These are phyloP conservation scores for Syrmaticus mikado DNA, from an alignment of 2,113 vertebrate species.

Conservation along the genomic window DNA sequence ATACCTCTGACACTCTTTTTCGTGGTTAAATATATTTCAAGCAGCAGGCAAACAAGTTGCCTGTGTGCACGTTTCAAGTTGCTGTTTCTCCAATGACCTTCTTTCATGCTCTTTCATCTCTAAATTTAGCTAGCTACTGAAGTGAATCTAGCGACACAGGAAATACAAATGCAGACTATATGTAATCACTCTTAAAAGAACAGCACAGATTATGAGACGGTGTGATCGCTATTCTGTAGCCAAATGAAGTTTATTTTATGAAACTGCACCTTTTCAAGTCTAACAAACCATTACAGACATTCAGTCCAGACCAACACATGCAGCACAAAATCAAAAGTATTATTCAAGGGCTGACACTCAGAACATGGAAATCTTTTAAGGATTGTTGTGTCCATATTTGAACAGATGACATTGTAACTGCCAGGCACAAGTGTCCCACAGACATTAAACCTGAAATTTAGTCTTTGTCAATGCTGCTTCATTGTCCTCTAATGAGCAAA, in stretches of 20 bases:
- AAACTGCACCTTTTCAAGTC: slow-evolving; percentile 47
- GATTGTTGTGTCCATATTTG: neutral
- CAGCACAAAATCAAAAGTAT: slow-evolving; percentile 14
- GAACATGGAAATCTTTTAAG: neutral
- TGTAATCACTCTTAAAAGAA: neutral
- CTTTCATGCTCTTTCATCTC: slow-evolving; percentile 24
- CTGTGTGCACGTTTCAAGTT: neutral
- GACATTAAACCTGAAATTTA: neutral
- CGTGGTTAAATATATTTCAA: neutral
- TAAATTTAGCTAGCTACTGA: slow-evolving; percentile 44
- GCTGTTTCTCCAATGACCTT: neutral
- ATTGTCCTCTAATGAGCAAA: neutral
- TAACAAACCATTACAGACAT: slow-evolving; percentile 35
- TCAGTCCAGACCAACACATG: slow-evolving; percentile 15
- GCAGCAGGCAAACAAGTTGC: neutral
- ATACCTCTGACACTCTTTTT: neutral
- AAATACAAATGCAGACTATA: neutral
- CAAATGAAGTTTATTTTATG: slow-evolving; percentile 55
- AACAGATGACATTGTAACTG: neutral
- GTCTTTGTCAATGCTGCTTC: slow-evolving; percentile 10
- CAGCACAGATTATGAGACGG: slow-evolving; percentile 9
- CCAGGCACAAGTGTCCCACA: neutral
- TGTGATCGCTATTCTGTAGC: neutral
- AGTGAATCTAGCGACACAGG: neutral
- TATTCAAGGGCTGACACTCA: neutral